A percentile compares a stretch with the other conserved stretches of the same genome.
phyloP scores from a whole-genome alignment of 2,113 vertebrate genomes.

The Gavia stellata region DNA sequence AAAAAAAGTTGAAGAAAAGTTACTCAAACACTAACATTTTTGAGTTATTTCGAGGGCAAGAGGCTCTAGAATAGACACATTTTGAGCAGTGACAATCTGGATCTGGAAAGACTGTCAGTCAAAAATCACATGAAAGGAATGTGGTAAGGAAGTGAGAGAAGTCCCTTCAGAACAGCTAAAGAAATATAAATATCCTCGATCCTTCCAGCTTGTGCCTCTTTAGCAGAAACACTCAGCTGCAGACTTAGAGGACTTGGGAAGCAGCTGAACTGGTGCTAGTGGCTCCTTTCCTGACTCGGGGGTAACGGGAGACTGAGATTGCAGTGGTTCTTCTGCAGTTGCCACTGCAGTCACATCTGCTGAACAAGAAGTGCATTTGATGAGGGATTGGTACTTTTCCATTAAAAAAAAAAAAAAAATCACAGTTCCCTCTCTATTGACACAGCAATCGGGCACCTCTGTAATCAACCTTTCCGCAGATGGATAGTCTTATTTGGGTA shows the following conservation, averaged over 20 bases:
- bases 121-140: not conserved
- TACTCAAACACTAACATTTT: not conserved
- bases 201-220: not conserved
- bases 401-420: not conserved
- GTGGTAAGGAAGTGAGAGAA: not conserved
- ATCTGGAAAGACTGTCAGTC: not conserved
- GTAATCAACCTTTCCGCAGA: not conserved
- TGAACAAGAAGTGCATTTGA: not conserved
- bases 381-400: not conserved
- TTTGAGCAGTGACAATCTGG: not conserved
- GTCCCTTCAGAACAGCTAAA: not conserved
- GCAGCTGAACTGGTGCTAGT: not conserved
- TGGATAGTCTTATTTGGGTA: not conserved
- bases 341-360: not conserved
- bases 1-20: not conserved
- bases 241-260: not conserved
- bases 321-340: not conserved
- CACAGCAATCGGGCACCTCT: not conserved
- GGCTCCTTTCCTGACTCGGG: not conserved
- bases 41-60: not conserved
- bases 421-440: not conserved
- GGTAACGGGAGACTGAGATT: not conserved
- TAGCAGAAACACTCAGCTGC: not conserved
- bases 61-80: not conserved
- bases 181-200: not conserved